A percentile compares a stretch with the other conserved stretches of the same genome.
Evolutionary conservation across 2,888 invertebrate genomes (phyloP).

Genomic region (Dioctria linearis): DNA sequence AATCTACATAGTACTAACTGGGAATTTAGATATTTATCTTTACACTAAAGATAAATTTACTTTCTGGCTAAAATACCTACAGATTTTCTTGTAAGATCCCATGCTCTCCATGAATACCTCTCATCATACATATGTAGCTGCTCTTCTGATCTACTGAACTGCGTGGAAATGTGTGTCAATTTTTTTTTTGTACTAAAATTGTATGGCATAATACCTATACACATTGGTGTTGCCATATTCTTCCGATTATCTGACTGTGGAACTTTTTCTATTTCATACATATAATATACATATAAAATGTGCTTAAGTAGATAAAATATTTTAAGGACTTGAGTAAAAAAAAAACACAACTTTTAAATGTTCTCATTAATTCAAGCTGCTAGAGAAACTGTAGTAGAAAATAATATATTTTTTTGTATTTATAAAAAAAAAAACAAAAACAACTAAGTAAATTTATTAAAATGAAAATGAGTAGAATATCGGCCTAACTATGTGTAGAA

Average conservation of each 20-base stretch:
- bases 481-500: slow-evolving; percentile 40
- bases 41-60: too few species aligned
- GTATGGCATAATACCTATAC: slow-evolving; percentile 1
- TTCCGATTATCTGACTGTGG: slow-evolving; percentile 46
- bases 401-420: slow-evolving; percentile 34
- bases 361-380: slow-evolving; percentile 1
- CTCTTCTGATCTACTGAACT: slow-evolving; percentile 1
- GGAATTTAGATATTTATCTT: too few species aligned
- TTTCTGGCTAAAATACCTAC: too few species aligned
- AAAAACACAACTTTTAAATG: slow-evolving; percentile 5
- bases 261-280: background rate
- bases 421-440: background rate
- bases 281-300: background rate
- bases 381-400: background rate
- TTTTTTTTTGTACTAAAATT: background rate
- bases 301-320: slow-evolving; percentile 6
- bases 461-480: slow-evolving; percentile 41
- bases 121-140: background rate
- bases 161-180: slow-evolving; percentile 43
- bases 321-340: slow-evolving; percentile 10
- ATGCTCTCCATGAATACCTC: background rate
- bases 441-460: background rate
- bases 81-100: background rate
- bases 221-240: background rate
- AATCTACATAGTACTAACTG: background rate